A percentile compares a stretch with the other conserved stretches of the same genome.
phyloP scores from a whole-genome alignment of 2,113 vertebrate genomes.

The Crotophaga sulcirostris region DNA sequence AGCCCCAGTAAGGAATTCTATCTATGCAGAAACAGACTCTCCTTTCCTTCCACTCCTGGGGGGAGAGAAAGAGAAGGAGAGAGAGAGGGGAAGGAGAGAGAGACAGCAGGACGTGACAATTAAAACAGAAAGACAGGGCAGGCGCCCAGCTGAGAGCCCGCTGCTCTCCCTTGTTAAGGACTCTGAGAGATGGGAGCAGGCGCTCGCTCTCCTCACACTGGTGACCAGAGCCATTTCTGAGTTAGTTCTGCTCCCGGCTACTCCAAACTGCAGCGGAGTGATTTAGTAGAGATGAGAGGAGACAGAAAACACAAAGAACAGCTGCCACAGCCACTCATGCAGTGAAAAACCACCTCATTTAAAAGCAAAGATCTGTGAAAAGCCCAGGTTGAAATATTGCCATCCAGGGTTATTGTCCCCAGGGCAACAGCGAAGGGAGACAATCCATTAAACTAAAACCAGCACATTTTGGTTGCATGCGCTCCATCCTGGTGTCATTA shows the following conservation, averaged over 20 bases:
- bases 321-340: conserved; percentile 78
- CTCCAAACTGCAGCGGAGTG: conserved; percentile 69
- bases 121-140: not conserved
- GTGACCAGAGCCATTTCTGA: conserved; percentile 56
- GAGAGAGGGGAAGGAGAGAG: not conserved
- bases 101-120: conserved; percentile 24
- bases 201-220: conserved; percentile 18
- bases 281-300: conserved; percentile 74
- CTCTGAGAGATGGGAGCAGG: conserved; percentile 16
- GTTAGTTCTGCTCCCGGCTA: conserved; percentile 62
- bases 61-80: conserved; percentile 7
- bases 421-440: conserved; percentile 69
- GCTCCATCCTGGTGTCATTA: conserved; percentile 12
- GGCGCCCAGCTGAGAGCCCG: not conserved
- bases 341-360: conserved; percentile 75
- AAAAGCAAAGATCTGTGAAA: conserved; percentile 75
- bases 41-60: not conserved
- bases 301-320: conserved; percentile 75
- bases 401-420: conserved; percentile 66
- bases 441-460: conserved; percentile 81
- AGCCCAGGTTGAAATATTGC: conserved; percentile 74
- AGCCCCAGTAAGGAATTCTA: not conserved
- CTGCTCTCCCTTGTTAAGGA: not conserved
- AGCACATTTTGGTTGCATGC: conserved; percentile 49
- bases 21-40: not conserved